Conservation (phyloP, 1,140 invertebrate species). For the Phortica variegata region DNA sequence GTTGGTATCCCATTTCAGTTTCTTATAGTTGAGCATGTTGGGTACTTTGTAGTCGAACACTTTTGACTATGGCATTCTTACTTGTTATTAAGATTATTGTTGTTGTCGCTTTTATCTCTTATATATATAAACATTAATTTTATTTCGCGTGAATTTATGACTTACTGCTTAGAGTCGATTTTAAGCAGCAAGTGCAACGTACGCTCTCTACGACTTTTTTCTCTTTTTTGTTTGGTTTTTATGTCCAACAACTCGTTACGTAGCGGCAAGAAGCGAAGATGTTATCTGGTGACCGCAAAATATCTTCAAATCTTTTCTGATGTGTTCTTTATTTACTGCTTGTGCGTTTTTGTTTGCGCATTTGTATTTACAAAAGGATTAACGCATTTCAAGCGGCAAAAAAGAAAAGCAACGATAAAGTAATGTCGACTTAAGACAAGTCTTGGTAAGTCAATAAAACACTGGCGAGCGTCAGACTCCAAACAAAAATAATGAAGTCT, state of each 20-base stretch:
- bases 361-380: slow-evolving; percentile 47
- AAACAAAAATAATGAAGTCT: slow-evolving; percentile 34
- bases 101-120: background rate
- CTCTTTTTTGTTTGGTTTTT: too few species aligned
- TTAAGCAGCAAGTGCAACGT: too few species aligned
- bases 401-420: slow-evolving; percentile 3
- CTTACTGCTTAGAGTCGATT: slow-evolving; percentile 10
- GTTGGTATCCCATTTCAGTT: too few species aligned
- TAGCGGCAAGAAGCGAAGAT: slow-evolving; percentile 6
- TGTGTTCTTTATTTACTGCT: too few species aligned
- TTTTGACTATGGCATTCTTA: background rate
- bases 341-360: too few species aligned
- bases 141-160: slow-evolving; percentile 53
- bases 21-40: too few species aligned
- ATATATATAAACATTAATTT: slow-evolving; percentile 34
- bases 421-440: too few species aligned
- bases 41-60: too few species aligned
- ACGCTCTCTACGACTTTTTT: too few species aligned
- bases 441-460: slow-evolving; percentile 7
- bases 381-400: slow-evolving; percentile 12
- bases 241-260: background rate
- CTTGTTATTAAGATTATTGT: background rate
- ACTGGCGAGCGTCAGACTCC: background rate
- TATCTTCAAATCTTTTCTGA: too few species aligned
- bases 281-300: too few species aligned